These are phyloP conservation scores for Otolemur garnettii DNA, from an alignment of 2,113 vertebrate species.

Conservation along the genomic window DNA sequence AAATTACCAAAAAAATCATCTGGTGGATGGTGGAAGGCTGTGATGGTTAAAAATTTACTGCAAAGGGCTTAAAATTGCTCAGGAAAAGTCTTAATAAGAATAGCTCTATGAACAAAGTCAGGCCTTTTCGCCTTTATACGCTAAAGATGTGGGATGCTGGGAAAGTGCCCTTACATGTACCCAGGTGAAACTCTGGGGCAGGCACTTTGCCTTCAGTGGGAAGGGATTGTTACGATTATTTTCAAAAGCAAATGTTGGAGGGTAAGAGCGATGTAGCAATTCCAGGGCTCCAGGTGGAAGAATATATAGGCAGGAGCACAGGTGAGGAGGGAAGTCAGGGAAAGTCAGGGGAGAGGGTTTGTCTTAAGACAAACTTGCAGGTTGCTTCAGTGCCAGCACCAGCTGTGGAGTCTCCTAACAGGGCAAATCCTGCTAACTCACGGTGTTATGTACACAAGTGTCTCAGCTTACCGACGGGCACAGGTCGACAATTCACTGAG, in stretches of 20 bases:
- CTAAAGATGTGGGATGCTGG: neutral
- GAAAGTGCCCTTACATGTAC: neutral
- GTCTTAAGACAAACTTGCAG: neutral
- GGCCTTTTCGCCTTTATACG: neutral
- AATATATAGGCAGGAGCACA: neutral
- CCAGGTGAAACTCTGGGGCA: neutral
- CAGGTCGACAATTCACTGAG: neutral
- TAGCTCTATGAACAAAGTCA: neutral
- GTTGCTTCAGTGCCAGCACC: neutral
- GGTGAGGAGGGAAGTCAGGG: neutral
- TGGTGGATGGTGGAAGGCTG: neutral
- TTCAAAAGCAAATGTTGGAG: neutral
- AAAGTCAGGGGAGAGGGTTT: neutral
- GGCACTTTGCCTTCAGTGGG: neutral
- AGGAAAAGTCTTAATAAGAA: neutral
- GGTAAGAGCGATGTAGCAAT: neutral
- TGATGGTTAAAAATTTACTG: neutral
- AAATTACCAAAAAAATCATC: neutral
- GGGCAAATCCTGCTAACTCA: neutral
- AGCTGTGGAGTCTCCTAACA: accelerated
- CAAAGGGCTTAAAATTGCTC: neutral
- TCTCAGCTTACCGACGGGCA: neutral
- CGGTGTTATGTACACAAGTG: neutral
- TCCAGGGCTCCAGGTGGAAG: neutral
- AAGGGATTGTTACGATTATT: neutral